phyloP scores from a whole-genome alignment of 2,797 vertebrate species.

The Siniperca obscura region DNA sequence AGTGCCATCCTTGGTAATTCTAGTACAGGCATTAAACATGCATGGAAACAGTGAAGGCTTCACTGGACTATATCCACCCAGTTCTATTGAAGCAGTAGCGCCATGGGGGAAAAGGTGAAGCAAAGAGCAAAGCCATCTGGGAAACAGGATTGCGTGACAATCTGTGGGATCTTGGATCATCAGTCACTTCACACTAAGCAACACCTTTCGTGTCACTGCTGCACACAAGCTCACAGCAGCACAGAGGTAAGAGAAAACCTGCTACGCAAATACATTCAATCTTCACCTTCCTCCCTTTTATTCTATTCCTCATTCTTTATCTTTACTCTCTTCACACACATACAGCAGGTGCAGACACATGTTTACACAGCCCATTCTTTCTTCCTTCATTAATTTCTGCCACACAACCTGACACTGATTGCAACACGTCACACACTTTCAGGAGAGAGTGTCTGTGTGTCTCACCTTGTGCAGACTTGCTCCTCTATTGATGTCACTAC shows the following conservation, averaged over 20 bases:
- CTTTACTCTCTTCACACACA: slow-evolving; percentile 17
- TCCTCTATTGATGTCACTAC: slow-evolving; percentile 63
- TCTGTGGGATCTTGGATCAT: slow-evolving; percentile 41
- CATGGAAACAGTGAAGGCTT: slow-evolving; percentile 54
- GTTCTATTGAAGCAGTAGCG: slow-evolving; percentile 4
- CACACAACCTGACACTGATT: slow-evolving; percentile 42
- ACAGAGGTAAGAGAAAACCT: slow-evolving; percentile 25
- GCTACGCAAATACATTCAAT: slow-evolving; percentile 29
- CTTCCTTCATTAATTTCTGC: slow-evolving; percentile 42
- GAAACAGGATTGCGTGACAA: slow-evolving; percentile 63
- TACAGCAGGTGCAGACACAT: slow-evolving; percentile 8
- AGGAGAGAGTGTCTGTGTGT: slow-evolving; percentile 33
- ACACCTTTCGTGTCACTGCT: slow-evolving; percentile 46
- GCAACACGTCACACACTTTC: slow-evolving; percentile 53
- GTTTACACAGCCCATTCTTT: neutral
- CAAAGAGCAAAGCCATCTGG: slow-evolving; percentile 52
- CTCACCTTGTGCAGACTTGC: slow-evolving; percentile 44
- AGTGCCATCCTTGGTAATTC: slow-evolving; percentile 50
- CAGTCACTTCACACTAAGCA: slow-evolving; percentile 58
- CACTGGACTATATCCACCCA: slow-evolving; percentile 36
- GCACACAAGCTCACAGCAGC: slow-evolving; percentile 28
- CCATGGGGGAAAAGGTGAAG: slow-evolving; percentile 25
- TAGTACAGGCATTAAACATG: slow-evolving; percentile 67
- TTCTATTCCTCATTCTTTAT: slow-evolving; percentile 1
- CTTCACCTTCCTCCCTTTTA: neutral